phyloP scores from a whole-genome alignment of 2,113 vertebrate species.

The Hemicordylus capensis region DNA sequence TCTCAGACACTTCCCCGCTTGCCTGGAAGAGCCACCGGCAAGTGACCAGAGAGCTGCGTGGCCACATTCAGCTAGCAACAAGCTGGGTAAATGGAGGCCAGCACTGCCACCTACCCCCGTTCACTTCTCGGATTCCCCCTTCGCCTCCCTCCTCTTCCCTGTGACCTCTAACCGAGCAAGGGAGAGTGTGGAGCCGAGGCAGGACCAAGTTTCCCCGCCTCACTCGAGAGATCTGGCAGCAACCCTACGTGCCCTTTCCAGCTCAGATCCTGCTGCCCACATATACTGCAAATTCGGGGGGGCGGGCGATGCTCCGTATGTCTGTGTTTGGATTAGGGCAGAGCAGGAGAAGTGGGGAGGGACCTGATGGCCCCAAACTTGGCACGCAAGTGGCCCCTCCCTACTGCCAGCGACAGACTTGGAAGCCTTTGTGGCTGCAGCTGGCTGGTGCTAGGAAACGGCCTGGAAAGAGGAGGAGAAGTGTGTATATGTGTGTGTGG shows the following conservation, averaged over 20 bases:
- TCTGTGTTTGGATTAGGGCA: background rate
- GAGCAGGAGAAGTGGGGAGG: background rate
- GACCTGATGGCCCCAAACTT: background rate
- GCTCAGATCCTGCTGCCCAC: background rate
- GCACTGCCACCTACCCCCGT: no score
- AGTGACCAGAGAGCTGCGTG: rapidly evolving
- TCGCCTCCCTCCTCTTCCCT: background rate
- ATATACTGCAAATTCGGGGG: no score
- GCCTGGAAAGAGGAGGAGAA: rapidly evolving
- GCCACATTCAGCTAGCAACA: no score
- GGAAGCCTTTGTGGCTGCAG: background rate
- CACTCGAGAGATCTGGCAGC: background rate
- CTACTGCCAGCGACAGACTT: rapidly evolving
- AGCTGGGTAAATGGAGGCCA: no score
- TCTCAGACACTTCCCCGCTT: background rate
- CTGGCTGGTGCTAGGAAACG: no score
- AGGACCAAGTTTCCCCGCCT: background rate
- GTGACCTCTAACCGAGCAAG: background rate
- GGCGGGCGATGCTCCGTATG: no score
- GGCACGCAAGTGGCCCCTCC: background rate
- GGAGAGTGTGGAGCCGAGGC: background rate
- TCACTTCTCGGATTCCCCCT: background rate
- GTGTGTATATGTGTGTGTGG: no score
- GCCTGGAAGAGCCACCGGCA: rapidly evolving
- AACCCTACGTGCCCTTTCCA: background rate